A percentile compares a stretch with the other conserved stretches of the same genome.
Conservation (phyloP, 2,113 vertebrate species). For the Alosa alosa region DNA sequence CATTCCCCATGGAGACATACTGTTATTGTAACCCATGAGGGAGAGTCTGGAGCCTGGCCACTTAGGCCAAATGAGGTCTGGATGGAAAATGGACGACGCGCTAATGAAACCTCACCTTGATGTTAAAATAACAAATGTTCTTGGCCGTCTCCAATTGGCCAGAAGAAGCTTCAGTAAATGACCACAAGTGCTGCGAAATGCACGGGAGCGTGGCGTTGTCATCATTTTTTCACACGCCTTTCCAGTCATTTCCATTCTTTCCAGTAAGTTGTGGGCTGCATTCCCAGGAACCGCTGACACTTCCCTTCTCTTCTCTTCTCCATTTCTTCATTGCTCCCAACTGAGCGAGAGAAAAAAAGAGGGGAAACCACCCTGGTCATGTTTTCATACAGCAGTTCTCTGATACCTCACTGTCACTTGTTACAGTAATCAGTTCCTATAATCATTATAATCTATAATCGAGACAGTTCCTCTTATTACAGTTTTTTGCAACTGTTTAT, state of each 20-base stretch:
- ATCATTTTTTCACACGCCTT: background rate
- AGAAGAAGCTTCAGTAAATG: background rate
- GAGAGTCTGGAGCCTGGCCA: background rate
- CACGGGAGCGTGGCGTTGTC: background rate
- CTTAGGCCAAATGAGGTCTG: background rate
- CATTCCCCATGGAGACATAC: background rate
- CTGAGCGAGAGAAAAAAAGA: background rate
- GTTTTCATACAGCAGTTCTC: background rate
- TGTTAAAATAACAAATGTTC: slow-evolving; percentile 10
- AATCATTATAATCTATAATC: background rate
- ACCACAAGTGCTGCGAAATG: background rate
- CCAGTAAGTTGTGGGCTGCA: background rate
- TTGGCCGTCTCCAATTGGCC: background rate
- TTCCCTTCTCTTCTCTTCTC: background rate
- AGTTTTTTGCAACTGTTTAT: too few relatives aligned
- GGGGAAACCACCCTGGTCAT: background rate
- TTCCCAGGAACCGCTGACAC: background rate
- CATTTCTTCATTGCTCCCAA: background rate
- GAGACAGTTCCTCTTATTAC: too few relatives aligned
- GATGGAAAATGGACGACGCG: background rate
- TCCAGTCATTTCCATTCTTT: slow-evolving; percentile 13
- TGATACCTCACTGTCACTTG: background rate
- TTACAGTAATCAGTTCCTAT: background rate
- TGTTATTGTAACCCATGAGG: background rate
- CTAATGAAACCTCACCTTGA: background rate